Conservation (phyloP, 2,797 vertebrate species). For the Apogon talboti region DNA sequence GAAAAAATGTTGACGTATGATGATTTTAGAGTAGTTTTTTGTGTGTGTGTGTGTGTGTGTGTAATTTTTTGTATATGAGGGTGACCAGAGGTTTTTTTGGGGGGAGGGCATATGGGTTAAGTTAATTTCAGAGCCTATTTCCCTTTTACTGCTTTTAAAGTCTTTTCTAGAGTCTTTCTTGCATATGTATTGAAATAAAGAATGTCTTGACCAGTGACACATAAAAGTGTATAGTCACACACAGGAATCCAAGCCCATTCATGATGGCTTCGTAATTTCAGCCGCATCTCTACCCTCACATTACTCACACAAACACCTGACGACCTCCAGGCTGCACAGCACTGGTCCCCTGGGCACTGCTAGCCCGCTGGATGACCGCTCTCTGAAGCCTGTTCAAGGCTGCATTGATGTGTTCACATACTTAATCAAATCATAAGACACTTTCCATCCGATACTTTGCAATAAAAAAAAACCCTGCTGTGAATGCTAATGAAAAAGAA, state of each 20-base stretch:
- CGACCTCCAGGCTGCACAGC: conserved; percentile 4
- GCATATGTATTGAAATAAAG: too few species aligned
- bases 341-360: conserved; percentile 9
- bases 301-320: conserved; percentile 14
- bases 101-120: too few species aligned
- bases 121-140: too few species aligned
- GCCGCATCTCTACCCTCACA: not conserved
- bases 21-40: too few species aligned
- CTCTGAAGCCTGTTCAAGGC: conserved; percentile 41
- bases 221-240: not conserved
- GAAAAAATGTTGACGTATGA: too few species aligned
- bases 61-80: too few species aligned
- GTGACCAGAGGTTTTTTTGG: too few species aligned
- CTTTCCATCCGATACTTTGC: conserved; percentile 2
- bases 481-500: conserved; percentile 32
- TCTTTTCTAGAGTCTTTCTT: too few species aligned
- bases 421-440: conserved; percentile 26
- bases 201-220: too few species aligned
- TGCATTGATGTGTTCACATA: conserved; percentile 18
- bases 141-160: too few species aligned
- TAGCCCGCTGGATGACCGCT: conserved; percentile 3
- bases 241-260: not conserved
- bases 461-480: conserved; percentile 1
- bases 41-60: too few species aligned
- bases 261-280: not conserved